A percentile compares a stretch with the other conserved stretches of the same genome.
Conservation (phyloP, 2,113 vertebrate species). For the Neogale vison region DNA sequence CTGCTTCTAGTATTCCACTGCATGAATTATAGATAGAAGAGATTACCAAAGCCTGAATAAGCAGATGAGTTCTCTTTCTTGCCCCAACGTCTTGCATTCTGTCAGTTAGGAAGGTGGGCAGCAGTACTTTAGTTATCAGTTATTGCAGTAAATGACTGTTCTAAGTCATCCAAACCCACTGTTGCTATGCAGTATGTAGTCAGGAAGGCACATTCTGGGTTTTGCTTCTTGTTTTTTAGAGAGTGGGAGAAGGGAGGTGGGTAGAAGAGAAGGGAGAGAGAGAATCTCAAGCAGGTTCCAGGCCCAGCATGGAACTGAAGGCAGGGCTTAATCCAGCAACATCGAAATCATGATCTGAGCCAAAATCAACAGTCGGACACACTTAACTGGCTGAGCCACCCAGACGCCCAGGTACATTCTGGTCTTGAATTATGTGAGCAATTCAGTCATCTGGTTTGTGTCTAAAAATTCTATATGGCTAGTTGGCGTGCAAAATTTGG, state of each 20-base stretch:
- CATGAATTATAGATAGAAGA: slow-evolving; percentile 58
- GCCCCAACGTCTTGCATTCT: not conserved
- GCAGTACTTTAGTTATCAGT: not conserved
- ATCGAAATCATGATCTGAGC: not conserved
- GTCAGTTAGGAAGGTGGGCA: not conserved
- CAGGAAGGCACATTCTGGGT: slow-evolving; percentile 33
- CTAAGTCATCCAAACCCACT: slow-evolving; percentile 18
- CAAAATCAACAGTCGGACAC: not conserved
- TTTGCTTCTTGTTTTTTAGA: not conserved
- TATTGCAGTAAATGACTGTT: slow-evolving; percentile 9
- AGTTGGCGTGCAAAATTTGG: not conserved
- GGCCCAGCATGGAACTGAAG: not conserved
- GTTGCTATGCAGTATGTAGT: not conserved
- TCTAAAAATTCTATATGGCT: slow-evolving; percentile 25
- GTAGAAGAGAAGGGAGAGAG: not conserved
- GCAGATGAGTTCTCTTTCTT: slow-evolving; percentile 21
- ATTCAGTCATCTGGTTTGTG: not conserved
- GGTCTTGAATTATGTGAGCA: slow-evolving; percentile 33
- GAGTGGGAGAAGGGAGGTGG: not conserved
- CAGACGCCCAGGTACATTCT: not conserved
- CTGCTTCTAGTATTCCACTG: not conserved
- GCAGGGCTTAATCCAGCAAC: not conserved
- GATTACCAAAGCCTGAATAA: slow-evolving; percentile 8
- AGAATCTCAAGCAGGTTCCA: not conserved
- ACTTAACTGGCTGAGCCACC: not conserved